Base-by-base conservation (phyloP, 2,888 invertebrate species). In the Beris chalybata region DNA sequence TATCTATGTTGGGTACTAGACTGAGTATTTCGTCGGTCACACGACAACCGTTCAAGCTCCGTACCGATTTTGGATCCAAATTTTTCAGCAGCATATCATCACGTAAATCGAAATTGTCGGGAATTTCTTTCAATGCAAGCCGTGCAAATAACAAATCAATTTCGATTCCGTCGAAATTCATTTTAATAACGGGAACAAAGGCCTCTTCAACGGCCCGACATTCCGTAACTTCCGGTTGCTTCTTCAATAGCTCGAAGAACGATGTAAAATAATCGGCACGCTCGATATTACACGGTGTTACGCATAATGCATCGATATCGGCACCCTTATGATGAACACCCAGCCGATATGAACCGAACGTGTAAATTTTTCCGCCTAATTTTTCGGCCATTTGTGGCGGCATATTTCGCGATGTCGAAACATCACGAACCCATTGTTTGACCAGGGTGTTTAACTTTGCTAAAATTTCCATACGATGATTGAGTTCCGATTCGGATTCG, bases 141-240 rank as follows among this genome's bases (percentile, higher is more conserved):
- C 95, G 86, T 0, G 99, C 97, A 83, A 99, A 99, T 70, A 98
- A 83, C 88, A 99, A 90, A 84, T 99, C 99, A 72, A 99, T 96
- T 84, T 99, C 99, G 72, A 99, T 97, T 38, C 94, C 95, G 83
- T 96, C 94, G 80, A 97, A 99, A 78, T 93, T 94, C 94, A 99
- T 95, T 83, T 99, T 99, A 71, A 99, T 97, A 7, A 99, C 96
- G 4, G 99, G 99, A 71, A 99, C 99, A 82, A 92, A 99, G 0
- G 99, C 99, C 79, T 98, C 98, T 80, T 98, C 97, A 0, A 99
- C 97, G 2, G 95, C 89, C 76, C 92, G 83, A 69, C 93, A 84
- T 76, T 93, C 92, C 64, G 90, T 88, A 50, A 92, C 92, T 85
- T 96, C 93, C 0, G 89, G 84, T 76, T 95, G 93, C 74, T 88